phyloP scores from a whole-genome alignment of 2,113 vertebrate species.

The Cheilinus undulatus region DNA sequence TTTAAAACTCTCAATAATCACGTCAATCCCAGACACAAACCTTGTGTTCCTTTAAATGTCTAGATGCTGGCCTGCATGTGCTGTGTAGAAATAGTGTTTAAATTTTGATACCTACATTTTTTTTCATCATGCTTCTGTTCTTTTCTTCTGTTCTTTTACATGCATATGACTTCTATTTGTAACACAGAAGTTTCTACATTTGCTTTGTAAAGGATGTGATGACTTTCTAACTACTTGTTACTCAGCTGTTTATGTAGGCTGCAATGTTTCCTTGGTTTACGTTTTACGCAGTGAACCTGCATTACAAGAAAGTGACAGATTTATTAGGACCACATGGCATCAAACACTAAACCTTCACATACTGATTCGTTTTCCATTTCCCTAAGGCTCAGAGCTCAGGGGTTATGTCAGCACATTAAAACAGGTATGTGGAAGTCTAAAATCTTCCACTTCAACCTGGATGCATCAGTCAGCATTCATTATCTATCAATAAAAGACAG shows the following conservation, averaged over 20 bases:
- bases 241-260: slow-evolving; percentile 7
- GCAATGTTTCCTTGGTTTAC: background rate
- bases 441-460: background rate
- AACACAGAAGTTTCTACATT: no score
- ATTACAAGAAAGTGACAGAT: background rate
- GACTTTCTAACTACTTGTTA: background rate
- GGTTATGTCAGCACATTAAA: slow-evolving; percentile 11
- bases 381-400: slow-evolving; percentile 31
- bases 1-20: no score
- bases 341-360: slow-evolving; percentile 9
- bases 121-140: no score
- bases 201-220: background rate
- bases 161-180: no score
- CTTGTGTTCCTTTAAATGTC: no score
- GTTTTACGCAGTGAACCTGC: background rate
- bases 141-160: no score
- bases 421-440: slow-evolving; percentile 25
- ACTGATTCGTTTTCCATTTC: slow-evolving; percentile 1
- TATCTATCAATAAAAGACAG: background rate
- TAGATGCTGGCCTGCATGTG: no score
- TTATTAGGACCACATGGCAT: background rate
- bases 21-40: no score
- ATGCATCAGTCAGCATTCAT: background rate
- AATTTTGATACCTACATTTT: background rate
- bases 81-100: no score